Conservation (phyloP, 2,797 vertebrate species). For the Tangara arthus region DNA sequence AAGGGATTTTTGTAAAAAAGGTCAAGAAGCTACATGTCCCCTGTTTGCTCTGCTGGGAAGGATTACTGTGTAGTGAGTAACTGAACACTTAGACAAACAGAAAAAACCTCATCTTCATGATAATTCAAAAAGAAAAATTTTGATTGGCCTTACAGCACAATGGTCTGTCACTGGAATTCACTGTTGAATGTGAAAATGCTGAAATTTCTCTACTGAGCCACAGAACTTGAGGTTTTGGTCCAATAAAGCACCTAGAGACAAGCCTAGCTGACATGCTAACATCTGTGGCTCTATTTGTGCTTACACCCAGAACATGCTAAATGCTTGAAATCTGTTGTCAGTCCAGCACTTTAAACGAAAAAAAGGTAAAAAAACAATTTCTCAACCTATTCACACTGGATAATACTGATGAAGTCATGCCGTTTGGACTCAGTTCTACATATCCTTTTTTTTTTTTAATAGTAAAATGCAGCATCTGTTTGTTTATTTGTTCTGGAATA, state of each 20-base stretch:
- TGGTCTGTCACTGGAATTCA: neutral
- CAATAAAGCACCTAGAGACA: neutral
- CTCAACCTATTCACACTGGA: neutral
- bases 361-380: neutral
- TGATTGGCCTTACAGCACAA: neutral
- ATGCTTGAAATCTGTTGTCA: neutral
- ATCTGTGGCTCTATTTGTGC: neutral
- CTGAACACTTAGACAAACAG: neutral
- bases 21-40: neutral
- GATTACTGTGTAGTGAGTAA: neutral
- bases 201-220: neutral
- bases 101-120: neutral
- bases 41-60: neutral
- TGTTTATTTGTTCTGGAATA: neutral
- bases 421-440: neutral
- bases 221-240: neutral
- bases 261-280: neutral
- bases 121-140: neutral
- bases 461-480: neutral
- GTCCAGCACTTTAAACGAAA: neutral
- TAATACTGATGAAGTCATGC: neutral
- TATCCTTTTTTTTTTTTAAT: neutral
- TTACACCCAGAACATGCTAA: neutral
- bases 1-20: neutral
- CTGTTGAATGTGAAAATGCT: neutral